Evolutionary conservation across 2,888 invertebrate species (phyloP), one percentile per base, ranked within the genome.

Genomic region (Rhogogaster chlorosoma): DNA sequence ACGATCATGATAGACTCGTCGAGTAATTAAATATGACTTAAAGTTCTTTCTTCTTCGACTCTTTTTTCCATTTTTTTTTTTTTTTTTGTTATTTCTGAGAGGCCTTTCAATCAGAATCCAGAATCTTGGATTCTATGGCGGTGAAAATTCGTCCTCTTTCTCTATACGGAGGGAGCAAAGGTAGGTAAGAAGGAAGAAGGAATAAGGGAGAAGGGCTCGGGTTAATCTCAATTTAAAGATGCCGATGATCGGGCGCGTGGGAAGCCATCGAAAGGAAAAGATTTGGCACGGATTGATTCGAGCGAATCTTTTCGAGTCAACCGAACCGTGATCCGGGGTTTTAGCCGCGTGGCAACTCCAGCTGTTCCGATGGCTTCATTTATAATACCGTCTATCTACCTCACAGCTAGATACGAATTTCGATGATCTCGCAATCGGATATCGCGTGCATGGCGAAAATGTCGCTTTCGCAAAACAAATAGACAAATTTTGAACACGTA

Each of bases 201-300:
- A 5, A 45, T 2, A 12, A 45, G 15, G 53, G 7, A 7, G 18
- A n/a, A 53, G 53, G 49, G n/a, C 22, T 57, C n/a, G 57, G 61
- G 78, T 78, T 78, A 78, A 78, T 78, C 78, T 78, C 78, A 32
- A 78, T 78, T 78, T 78, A 78, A 78, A 78, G 78, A 78, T 57
- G 36, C 53, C 78, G 78, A 57, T 78, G 36, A 78, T 77, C 53
- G 29, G 4, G 18, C 10, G 38, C 26, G 53, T 22, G 22, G 75
- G 75, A 49, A 49, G 45, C 45, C 75, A 29, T 32, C 53, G 78
- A 78, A 61, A 36, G 78, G 61, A 61, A 57, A 38, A 77, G 77
- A 77, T 77, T 77, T 77, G 29, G 49, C 29, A 49, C 29, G 78
- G 36, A 78, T 57, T 78, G 78, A 78, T 78, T 78, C 78, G 78